Percentiles rank a stretch among this genome's conserved stretches.
These are phyloP conservation scores for Montipora cactus DNA, from an alignment of 64 coral and sea anemone genomes.

Conservation along the genomic window DNA sequence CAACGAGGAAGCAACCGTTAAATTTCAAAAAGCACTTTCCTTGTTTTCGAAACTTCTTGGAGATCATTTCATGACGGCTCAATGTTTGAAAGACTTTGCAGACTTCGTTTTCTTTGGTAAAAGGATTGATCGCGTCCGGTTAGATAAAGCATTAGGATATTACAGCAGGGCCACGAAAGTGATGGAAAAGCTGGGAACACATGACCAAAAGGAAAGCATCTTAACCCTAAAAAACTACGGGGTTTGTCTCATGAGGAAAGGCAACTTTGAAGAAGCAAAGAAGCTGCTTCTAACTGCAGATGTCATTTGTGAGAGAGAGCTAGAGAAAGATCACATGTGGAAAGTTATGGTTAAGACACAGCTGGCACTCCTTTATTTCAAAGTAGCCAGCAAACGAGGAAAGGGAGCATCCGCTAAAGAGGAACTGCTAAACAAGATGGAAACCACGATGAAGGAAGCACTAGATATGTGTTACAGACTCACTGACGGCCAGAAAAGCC, in stretches of 20 bases:
- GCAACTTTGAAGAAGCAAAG: conserved; percentile 26
- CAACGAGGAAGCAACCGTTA: neutral
- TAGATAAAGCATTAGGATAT: neutral
- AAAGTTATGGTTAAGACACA: conserved; percentile 26
- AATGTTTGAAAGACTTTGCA: conserved; percentile 15
- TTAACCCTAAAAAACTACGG: conserved; percentile 26
- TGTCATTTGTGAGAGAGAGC: neutral
- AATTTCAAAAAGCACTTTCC: neutral
- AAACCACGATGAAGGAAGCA: neutral
- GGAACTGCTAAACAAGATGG: neutral
- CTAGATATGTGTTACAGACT: neutral
- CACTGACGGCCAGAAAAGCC: neutral
- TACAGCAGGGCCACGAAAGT: conserved; percentile 24
- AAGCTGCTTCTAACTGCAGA: neutral
- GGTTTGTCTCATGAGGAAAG: neutral
- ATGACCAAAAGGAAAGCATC: conserved; percentile 7
- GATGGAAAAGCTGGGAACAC: neutral
- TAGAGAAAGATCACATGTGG: conserved; percentile 16
- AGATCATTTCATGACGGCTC: conserved; percentile 36
- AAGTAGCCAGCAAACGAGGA: neutral
- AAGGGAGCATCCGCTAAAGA: neutral
- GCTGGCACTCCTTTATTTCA: conserved; percentile 3
- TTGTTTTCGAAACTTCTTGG: conserved; percentile 5
- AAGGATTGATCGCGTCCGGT: neutral
- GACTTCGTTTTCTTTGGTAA: conserved; percentile 7